A percentile compares a stretch with the other conserved stretches of the same genome.
These are phyloP conservation scores for Melospiza georgiana DNA, from an alignment of 2,113 vertebrate genomes.

Conservation along the genomic window DNA sequence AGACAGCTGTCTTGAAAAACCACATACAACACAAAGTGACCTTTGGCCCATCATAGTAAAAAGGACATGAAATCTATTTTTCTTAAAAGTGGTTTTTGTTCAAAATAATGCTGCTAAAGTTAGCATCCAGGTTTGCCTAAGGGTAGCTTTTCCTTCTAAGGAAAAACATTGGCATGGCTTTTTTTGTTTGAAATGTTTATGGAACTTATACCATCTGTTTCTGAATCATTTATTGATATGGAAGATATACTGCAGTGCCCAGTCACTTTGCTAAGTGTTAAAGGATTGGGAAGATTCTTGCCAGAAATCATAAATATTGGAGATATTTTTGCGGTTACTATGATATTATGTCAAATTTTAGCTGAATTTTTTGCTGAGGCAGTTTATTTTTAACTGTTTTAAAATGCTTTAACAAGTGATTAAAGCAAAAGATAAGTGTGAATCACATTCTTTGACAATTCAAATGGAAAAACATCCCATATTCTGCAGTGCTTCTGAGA, in stretches of 20 bases:
- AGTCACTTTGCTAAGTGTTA: neutral
- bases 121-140: neutral
- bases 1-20: neutral
- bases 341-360: neutral
- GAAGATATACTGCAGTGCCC: neutral
- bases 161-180: neutral
- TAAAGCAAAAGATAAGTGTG: neutral
- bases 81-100: neutral
- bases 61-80: neutral
- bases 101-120: neutral
- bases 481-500: neutral
- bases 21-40: neutral
- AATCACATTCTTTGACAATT: neutral
- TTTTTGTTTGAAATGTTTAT: constrained; percentile 38
- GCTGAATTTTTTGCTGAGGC: neutral
- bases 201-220: constrained; percentile 45
- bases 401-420: neutral
- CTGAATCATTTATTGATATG: constrained; percentile 28
- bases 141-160: neutral
- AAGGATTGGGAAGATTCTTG: neutral
- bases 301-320: constrained; percentile 29
- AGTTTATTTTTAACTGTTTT: constrained; percentile 23
- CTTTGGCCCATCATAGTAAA: neutral
- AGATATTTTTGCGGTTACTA: neutral
- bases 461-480: neutral